A percentile compares a stretch with the other conserved stretches of the same genome.
phyloP scores from a whole-genome alignment of 2,888 invertebrate genomes.

The Aphodius granarius region DNA sequence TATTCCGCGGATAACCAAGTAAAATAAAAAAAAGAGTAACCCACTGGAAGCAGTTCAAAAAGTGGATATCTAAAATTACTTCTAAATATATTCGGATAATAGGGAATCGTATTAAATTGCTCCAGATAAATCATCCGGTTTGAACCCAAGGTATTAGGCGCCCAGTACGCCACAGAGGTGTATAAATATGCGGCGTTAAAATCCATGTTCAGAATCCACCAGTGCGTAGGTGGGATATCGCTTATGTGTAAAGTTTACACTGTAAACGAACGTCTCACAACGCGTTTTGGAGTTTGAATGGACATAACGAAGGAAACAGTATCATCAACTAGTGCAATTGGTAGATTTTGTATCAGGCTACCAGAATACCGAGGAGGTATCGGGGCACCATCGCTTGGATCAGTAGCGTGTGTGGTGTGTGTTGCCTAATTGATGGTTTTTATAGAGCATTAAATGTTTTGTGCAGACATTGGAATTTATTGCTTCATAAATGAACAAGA shows the following conservation, averaged over 20 bases:
- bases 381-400: no score
- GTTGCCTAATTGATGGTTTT: no score
- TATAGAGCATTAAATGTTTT: no score
- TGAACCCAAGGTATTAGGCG: slow-evolving; percentile 43
- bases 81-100: neutral
- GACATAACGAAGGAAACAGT: slow-evolving; percentile 39
- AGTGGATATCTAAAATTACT: neutral
- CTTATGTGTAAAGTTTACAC: neutral
- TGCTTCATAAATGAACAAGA: no score
- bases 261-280: no score
- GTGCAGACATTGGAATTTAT: no score
- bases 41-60: neutral
- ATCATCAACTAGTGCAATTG: slow-evolving; percentile 51
- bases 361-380: slow-evolving; percentile 31
- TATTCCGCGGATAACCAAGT: neutral
- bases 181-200: neutral
- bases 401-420: neutral
- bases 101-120: slow-evolving; percentile 32
- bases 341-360: slow-evolving; percentile 41
- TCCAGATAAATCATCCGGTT: slow-evolving; percentile 51
- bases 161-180: slow-evolving; percentile 30
- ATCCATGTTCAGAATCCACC: no score
- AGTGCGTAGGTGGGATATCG: neutral
- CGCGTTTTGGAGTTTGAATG: neutral
- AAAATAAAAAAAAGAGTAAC: neutral